Conservation (phyloP, 2,888 invertebrate species). For the Platycheirus rosarum region DNA sequence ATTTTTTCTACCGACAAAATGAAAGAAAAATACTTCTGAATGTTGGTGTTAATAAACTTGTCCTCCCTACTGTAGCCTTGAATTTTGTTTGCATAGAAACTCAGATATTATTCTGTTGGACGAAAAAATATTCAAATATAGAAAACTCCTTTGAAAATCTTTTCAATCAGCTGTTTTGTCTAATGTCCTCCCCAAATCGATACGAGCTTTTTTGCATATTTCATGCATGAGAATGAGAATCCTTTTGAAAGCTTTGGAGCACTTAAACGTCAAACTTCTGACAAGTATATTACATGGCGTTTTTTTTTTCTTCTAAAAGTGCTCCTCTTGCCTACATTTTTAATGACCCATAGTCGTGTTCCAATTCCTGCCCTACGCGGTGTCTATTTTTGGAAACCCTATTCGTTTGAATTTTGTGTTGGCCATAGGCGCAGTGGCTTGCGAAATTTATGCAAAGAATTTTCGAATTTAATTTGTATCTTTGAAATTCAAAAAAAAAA, state of each 20-base stretch:
- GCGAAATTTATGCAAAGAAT: conserved; percentile 39
- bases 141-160: conserved; percentile 7
- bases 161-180: conserved; percentile 53
- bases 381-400: conserved; percentile 62
- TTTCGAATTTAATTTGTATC: conserved; percentile 8
- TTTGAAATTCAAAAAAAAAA: conserved; percentile 8
- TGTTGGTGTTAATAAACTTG: conserved; percentile 18
- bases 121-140: no score
- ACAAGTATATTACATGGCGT: background rate
- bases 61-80: conserved; percentile 16
- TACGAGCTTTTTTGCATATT: conserved; percentile 13
- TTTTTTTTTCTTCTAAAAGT: conserved; percentile 12
- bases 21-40: background rate
- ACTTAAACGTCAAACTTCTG: conserved; percentile 28
- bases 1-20: background rate
- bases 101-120: no score
- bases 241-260: conserved; percentile 28
- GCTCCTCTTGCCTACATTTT: background rate
- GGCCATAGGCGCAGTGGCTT: background rate
- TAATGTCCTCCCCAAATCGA: conserved; percentile 16
- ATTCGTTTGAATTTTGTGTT: conserved; percentile 16
- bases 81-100: conserved; percentile 38
- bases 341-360: conserved; percentile 47
- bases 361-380: conserved; percentile 46
- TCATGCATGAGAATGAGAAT: conserved; percentile 30